phyloP scores from a whole-genome alignment of 1,140 invertebrate genomes.

The Olivierus martensii region DNA sequence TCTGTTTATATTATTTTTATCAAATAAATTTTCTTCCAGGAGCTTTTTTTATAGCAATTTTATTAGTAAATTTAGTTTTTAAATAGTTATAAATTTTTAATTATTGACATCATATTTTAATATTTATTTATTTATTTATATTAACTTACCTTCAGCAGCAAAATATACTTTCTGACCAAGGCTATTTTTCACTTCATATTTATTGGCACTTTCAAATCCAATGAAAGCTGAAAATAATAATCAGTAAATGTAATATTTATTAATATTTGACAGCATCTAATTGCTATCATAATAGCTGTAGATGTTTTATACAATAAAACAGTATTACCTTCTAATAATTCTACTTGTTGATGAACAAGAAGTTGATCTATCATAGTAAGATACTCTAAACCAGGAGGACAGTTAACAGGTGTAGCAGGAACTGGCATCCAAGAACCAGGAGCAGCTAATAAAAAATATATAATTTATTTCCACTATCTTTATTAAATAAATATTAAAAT shows the following conservation, averaged over 20 bases:
- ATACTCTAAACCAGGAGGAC: conserved; percentile 83
- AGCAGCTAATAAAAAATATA: neutral
- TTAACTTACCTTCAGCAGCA: conserved; percentile 47
- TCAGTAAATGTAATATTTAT: neutral
- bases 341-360: conserved; percentile 74
- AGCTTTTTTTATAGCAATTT: too few species aligned
- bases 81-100: too few species aligned
- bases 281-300: neutral
- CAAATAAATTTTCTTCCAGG: too few species aligned
- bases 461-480: neutral
- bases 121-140: neutral
- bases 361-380: conserved; percentile 78
- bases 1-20: too few species aligned
- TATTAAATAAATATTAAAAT: neutral
- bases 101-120: too few species aligned
- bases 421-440: conserved; percentile 63
- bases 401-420: conserved; percentile 52
- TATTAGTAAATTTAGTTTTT: too few species aligned
- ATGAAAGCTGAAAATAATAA: conserved; percentile 35
- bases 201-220: conserved; percentile 83
- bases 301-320: conserved; percentile 28
- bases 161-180: conserved; percentile 65
- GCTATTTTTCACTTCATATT: conserved; percentile 59
- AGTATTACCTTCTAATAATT: conserved; percentile 51
- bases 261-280: neutral